phyloP scores from a whole-genome alignment of 2,797 vertebrate genomes.

The Eurystomus glaucurus region DNA sequence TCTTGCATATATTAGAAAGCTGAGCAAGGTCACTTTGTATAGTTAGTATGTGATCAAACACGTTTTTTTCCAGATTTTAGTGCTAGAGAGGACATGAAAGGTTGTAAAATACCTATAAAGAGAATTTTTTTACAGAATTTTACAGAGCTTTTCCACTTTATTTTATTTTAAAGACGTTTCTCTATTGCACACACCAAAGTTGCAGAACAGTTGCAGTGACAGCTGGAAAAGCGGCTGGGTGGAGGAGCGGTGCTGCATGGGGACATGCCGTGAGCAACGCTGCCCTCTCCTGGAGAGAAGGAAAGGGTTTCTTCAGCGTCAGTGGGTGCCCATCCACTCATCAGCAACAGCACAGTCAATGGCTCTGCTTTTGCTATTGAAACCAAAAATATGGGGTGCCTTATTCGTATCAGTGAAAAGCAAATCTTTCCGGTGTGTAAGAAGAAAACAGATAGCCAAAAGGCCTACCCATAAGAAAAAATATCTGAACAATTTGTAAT shows the following conservation, averaged over 20 bases:
- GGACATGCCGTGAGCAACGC: background rate
- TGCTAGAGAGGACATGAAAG: background rate
- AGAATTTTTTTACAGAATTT: too few relatives aligned
- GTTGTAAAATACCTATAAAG: background rate
- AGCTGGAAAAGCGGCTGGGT: rapidly evolving
- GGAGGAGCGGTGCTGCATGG: rapidly evolving
- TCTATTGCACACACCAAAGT: background rate
- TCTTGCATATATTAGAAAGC: background rate
- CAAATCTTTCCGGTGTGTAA: background rate
- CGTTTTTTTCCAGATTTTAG: background rate
- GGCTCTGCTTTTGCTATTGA: background rate
- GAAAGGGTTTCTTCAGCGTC: background rate
- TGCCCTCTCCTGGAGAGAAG: constrained; percentile 31
- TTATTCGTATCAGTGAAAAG: background rate
- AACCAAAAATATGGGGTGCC: background rate
- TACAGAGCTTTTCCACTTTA: background rate
- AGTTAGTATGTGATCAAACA: background rate
- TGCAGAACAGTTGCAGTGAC: background rate
- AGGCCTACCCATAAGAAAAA: background rate
- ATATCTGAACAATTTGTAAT: background rate
- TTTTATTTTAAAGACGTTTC: background rate
- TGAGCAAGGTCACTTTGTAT: background rate
- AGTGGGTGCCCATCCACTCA: rapidly evolving
- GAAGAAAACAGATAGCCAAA: background rate
- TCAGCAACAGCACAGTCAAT: background rate